Base-by-base conservation (phyloP, 2,888 invertebrate genomes). In the Dysmachus trigonus region DNA sequence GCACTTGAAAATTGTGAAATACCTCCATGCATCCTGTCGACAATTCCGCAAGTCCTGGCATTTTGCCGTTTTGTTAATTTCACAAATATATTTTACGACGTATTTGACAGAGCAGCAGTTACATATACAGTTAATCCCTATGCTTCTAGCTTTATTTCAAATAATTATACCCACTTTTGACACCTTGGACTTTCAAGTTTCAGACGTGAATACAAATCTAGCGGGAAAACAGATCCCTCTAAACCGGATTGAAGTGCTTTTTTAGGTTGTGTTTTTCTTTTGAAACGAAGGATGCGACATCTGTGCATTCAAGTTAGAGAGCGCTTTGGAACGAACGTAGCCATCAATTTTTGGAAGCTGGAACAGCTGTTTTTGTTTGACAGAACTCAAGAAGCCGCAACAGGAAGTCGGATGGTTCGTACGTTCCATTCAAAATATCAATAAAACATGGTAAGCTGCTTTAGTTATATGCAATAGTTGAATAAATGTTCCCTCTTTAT, bases 1-100 rank as follows among this genome's bases (percentile, higher is more conserved):
- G 15, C 35, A 33, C 7, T 62, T 53, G 1, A 1, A 62, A 8
- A 53, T 27, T 38, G 15, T 51, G 30, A 62, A 83, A 47, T 71
- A 92, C 91, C 87, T 90, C 90, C 87, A 92, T 90, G 30, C 90
- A 91, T 82, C 92, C 91, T 1, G 89, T 88, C 0, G 91, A 89
- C 30, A 91, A 88, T 79, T 88, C 84, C 27, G 90, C 88, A 83
- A 90, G 89, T 18, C 88, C 86, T 6, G 90, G 73, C 91, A 91
- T 91, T 88, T 86, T 88, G 41, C 0, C 76, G 22, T 71, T 30
- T 8, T 33, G 8, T 31, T 31, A 31, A 10, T 74, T 76, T 41
- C 33, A 31, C 73, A 31, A 73, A n/a, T 30, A 15, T 73, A 30
- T 73, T 47, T 53, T 35, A 53, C 8, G 1, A 22, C 0, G 18